Conservation (phyloP, 2,797 vertebrate species). For the Rhyacichthys aspro region DNA sequence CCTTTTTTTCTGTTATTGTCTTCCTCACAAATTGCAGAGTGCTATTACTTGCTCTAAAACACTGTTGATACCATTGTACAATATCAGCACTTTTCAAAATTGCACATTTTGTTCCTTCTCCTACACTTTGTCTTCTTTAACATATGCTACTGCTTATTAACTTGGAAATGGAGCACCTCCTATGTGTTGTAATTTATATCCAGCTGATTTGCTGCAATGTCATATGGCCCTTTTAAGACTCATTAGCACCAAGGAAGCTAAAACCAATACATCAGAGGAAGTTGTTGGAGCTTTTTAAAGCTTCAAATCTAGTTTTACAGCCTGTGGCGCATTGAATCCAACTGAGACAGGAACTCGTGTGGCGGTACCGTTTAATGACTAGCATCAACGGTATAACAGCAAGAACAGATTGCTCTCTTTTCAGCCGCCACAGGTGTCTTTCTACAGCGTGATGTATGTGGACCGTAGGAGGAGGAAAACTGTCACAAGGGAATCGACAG, state of each 20-base stretch:
- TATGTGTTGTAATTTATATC: conserved; percentile 32
- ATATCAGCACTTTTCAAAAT: conserved; percentile 20
- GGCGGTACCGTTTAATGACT: conserved; percentile 32
- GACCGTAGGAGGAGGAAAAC: conserved; percentile 21
- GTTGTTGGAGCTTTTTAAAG: conserved; percentile 13
- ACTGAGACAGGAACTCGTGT: conserved; percentile 32
- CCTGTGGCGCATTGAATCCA: conserved; percentile 29
- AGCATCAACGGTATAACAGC: not conserved
- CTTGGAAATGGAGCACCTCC: not conserved
- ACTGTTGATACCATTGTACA: conserved; percentile 7
- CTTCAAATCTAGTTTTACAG: conserved; percentile 28
- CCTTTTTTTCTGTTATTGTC: conserved; percentile 35
- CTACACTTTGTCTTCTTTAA: conserved; percentile 7
- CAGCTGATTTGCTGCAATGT: conserved; percentile 34
- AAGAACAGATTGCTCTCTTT: conserved; percentile 37
- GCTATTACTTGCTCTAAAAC: conserved; percentile 1
- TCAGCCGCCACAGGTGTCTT: conserved; percentile 44
- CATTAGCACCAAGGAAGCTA: conserved; percentile 34
- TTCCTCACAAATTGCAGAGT: conserved; percentile 24
- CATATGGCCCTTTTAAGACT: conserved; percentile 14
- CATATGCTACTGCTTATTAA: conserved; percentile 13
- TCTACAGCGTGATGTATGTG: conserved; percentile 23
- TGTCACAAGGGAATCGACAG: conserved; percentile 8
- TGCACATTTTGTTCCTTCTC: conserved; percentile 2
- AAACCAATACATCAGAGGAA: conserved; percentile 29